phyloP scores from a whole-genome alignment of 1,140 invertebrate genomes.

The Drosophila pruinosa region DNA sequence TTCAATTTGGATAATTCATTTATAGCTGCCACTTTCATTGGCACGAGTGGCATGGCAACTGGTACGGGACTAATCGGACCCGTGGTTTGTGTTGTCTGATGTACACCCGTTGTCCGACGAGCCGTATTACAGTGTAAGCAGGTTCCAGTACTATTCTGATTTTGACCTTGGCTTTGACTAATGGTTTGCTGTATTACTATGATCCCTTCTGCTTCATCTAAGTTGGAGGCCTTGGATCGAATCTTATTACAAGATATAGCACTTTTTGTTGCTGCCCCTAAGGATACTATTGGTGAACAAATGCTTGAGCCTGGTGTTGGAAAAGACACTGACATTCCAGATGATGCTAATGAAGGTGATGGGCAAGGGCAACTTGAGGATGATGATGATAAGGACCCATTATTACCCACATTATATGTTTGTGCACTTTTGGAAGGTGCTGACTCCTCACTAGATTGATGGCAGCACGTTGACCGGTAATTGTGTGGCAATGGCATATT shows the following conservation, averaged over 20 bases:
- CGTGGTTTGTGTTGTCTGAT: slow-evolving; percentile 82
- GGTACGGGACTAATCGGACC: slow-evolving; percentile 81
- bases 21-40: slow-evolving; percentile 14
- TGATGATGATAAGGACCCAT: slow-evolving; percentile 18
- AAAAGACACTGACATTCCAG: slow-evolving; percentile 35
- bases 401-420: slow-evolving; percentile 34
- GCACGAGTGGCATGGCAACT: slow-evolving; percentile 44
- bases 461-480: slow-evolving; percentile 71
- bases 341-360: slow-evolving; percentile 42
- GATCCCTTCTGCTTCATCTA: slow-evolving; percentile 40
- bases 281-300: slow-evolving; percentile 45
- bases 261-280: neutral
- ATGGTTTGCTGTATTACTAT: slow-evolving; percentile 33
- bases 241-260: neutral
- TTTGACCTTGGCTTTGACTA: neutral
- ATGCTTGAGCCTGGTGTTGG: slow-evolving; percentile 3
- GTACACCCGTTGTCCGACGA: slow-evolving; percentile 78
- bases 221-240: neutral
- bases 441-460: slow-evolving; percentile 16
- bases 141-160: slow-evolving; percentile 39
- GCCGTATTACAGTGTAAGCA: slow-evolving; percentile 80
- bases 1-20: neutral
- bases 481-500: slow-evolving; percentile 55
- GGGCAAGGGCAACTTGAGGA: slow-evolving; percentile 35
- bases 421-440: slow-evolving; percentile 40